Percentiles rank a stretch among this genome's conserved stretches.
phyloP scores from a whole-genome alignment of 2,113 vertebrate genomes.

The Miniopterus natalensis region DNA sequence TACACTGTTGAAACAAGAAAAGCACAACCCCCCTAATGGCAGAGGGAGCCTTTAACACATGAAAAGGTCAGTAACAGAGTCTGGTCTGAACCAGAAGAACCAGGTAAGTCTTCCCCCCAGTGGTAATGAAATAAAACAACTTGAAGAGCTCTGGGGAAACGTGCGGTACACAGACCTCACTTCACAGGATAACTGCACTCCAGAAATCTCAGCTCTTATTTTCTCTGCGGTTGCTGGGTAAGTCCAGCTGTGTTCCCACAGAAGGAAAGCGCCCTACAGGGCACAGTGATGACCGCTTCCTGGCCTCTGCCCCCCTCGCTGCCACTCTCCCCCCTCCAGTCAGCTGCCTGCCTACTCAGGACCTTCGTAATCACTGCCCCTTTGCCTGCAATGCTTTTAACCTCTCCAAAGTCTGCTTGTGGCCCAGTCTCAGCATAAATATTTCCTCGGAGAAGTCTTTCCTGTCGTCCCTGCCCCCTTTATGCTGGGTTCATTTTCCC shows the following conservation, averaged over 20 bases:
- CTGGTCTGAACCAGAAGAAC: not conserved
- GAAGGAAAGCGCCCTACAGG: not conserved
- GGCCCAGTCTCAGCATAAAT: not conserved
- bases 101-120: no score
- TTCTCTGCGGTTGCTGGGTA: not conserved
- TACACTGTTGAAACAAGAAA: not conserved
- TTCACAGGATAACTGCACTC: not conserved
- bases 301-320: not conserved
- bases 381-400: not conserved
- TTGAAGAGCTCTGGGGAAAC: not conserved
- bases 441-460: not conserved
- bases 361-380: not conserved
- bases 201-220: not conserved
- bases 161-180: not conserved
- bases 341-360: not conserved
- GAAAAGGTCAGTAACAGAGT: not conserved
- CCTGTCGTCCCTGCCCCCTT: not conserved
- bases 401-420: not conserved
- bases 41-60: not conserved
- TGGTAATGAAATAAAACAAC: not conserved
- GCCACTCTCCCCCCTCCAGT: no score
- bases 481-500: not conserved
- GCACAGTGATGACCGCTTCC: rapidly evolving
- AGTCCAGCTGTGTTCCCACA: not conserved
- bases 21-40: not conserved